These are phyloP conservation scores for Chaetura pelagica DNA, from an alignment of 2,113 vertebrate species.

Conservation along the genomic window DNA sequence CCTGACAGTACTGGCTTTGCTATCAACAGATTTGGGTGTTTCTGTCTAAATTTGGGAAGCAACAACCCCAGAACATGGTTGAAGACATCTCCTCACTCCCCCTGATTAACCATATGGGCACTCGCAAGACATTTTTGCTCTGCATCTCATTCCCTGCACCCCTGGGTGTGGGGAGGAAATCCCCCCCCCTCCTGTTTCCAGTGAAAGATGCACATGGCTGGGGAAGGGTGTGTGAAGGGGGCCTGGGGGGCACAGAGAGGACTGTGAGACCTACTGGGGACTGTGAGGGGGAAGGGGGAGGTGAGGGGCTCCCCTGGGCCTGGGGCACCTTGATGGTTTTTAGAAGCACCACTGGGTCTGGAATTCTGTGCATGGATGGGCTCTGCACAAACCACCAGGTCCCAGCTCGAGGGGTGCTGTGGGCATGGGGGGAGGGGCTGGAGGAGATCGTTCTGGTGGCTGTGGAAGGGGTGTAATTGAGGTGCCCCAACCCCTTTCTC, in stretches of 20 bases:
- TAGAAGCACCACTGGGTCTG: not conserved
- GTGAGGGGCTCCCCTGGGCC: not conserved
- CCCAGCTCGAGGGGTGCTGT: accelerated
- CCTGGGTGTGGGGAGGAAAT: accelerated
- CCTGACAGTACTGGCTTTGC: not conserved
- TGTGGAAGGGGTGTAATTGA: slow-evolving; percentile 84
- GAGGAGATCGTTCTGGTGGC: slow-evolving; percentile 69
- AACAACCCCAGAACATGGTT: not conserved
- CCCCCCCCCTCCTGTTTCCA: not conserved
- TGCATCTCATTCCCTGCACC: not conserved
- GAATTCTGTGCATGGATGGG: not conserved
- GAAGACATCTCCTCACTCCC: not conserved
- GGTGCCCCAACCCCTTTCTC: slow-evolving; percentile 44
- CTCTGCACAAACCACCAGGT: not conserved
- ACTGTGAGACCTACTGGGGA: not conserved
- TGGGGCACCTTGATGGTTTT: not conserved
- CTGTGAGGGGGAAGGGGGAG: not conserved
- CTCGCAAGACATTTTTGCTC: accelerated
- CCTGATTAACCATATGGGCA: not conserved
- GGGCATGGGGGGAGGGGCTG: not conserved
- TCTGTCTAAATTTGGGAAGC: not conserved
- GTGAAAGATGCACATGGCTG: not conserved
- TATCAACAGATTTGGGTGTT: not conserved
- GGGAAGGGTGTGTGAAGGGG: not conserved
- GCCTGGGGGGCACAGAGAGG: not conserved